Evolutionary conservation across 2,797 vertebrate genomes (phyloP), one percentile per base, ranked within the genome.

Genomic region (Manis crassicaudata): DNA sequence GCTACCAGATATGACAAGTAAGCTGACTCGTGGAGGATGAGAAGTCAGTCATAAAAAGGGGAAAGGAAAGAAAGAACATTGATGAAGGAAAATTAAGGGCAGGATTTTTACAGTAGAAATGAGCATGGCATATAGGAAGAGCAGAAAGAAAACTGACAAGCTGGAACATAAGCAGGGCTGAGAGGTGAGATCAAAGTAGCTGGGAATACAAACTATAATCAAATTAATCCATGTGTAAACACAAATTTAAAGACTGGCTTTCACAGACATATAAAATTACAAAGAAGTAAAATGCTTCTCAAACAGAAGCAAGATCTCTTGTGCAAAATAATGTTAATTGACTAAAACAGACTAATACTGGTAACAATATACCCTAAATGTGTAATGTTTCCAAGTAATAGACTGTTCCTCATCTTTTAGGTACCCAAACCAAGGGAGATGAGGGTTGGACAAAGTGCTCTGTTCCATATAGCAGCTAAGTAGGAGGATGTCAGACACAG

Each of bases 141-240:
- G n/a, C 6, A 7, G 17, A 52, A 67, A 20, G 4, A 77, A 40
- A 7, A 32, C 2, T n/a, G 20, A 0, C 81, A 3, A 5, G 2
- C 16, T 10, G 6, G 5, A 29, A 5, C 6, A 17, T 23, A 10
- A 67, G 43, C 8, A 43, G 7, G 1, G 9, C 27, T 12, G 40
- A 86, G 25, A 72, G 37, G 35, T 70, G 32, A 72, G 27, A 50
- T 65, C 32, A 76, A 10, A 90, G 3, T 32, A 43, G 25, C 11
- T 9, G 7, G 50, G 2, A 65, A 62, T 6, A 35, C 2, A 40
- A 81, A 21, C 79, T 83, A 50, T 8, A 5, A n/a, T 14, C 52
- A 54, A 70, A 27, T 7, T 3, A 21, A 67, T 17, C 9, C 23
- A 35, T 2, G 16, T 20, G 12, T 46, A 32, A 95, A 50, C 12